phyloP scores from a whole-genome alignment of 2,113 vertebrate species.

The Carettochelys insculpta region DNA sequence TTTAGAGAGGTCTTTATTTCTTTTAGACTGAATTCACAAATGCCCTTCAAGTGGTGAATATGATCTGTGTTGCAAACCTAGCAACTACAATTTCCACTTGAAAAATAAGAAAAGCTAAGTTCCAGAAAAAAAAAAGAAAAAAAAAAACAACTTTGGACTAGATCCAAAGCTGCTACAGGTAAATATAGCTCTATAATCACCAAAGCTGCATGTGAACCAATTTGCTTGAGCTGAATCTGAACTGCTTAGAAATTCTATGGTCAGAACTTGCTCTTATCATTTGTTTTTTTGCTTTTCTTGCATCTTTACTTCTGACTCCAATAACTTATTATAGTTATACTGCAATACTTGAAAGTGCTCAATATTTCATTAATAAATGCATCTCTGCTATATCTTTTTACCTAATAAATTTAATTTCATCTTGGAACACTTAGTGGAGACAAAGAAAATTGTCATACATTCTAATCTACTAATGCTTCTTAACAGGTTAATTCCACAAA shows the following conservation, averaged over 20 bases:
- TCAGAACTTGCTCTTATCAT: neutral
- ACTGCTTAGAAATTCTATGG: neutral
- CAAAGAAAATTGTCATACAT: neutral
- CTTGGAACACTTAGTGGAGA: neutral
- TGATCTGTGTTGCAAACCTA: neutral
- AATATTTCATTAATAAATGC: fast-evolving
- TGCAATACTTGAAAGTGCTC: neutral
- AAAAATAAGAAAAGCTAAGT: neutral
- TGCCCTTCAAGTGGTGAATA: neutral
- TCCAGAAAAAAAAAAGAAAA: neutral
- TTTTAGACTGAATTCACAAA: neutral
- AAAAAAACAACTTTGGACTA: neutral
- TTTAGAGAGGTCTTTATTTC: neutral
- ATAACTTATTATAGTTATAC: neutral
- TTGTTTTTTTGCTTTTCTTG: neutral
- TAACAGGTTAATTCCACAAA: neutral
- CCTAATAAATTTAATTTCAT: neutral
- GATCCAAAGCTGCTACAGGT: neutral
- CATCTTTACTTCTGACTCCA: neutral
- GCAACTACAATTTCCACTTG: neutral
- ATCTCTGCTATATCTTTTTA: neutral
- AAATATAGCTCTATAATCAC: neutral
- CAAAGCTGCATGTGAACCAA: neutral
- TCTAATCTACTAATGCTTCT: neutral
- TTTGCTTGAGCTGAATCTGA: neutral